These are phyloP conservation scores for Caenorhabditis virilis DNA, from an alignment of 2,888 invertebrate species.

Conservation along the genomic window DNA sequence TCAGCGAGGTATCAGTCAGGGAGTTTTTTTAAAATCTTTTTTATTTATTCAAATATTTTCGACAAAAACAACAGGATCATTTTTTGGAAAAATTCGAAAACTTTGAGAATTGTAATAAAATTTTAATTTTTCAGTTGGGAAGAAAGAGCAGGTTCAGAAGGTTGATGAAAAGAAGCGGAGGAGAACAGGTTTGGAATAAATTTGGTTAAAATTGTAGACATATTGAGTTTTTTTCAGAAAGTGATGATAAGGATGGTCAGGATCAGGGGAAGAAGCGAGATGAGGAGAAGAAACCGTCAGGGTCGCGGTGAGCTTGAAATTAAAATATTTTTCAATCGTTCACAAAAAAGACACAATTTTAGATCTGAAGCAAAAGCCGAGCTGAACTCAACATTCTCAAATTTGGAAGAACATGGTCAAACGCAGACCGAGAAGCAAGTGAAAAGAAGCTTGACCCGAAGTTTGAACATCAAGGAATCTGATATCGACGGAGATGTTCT, in stretches of 20 bases:
- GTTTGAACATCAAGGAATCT: conserved; percentile 35
- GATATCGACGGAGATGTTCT: conserved; percentile 37
- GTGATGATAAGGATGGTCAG: conserved; percentile 17
- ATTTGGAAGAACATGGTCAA: conserved; percentile 25
- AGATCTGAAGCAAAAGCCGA: conserved; percentile 11
- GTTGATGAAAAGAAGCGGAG: conserved; percentile 6
- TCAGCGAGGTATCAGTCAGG: conserved; percentile 35
- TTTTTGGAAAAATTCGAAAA: not conserved
- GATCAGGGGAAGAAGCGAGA: conserved; percentile 6
- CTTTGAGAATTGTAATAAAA: not conserved
- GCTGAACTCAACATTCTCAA: conserved; percentile 15
- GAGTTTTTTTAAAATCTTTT: too few species aligned
- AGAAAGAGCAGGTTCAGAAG: not conserved
- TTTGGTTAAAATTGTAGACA: not conserved
- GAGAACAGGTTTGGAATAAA: conserved; percentile 6
- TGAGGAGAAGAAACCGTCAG: not conserved
- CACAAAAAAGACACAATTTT: too few species aligned
- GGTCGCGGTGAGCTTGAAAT: too few species aligned
- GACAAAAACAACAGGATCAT: too few species aligned
- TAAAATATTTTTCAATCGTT: too few species aligned
- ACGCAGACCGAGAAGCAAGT: conserved; percentile 39
- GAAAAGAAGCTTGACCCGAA: conserved; percentile 32
- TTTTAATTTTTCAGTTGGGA: conserved; percentile 3
- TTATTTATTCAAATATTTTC: too few species aligned
- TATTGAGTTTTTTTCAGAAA: conserved; percentile 12